Conservation (phyloP, 2,797 vertebrate species). For the Lateolabrax maculatus region DNA sequence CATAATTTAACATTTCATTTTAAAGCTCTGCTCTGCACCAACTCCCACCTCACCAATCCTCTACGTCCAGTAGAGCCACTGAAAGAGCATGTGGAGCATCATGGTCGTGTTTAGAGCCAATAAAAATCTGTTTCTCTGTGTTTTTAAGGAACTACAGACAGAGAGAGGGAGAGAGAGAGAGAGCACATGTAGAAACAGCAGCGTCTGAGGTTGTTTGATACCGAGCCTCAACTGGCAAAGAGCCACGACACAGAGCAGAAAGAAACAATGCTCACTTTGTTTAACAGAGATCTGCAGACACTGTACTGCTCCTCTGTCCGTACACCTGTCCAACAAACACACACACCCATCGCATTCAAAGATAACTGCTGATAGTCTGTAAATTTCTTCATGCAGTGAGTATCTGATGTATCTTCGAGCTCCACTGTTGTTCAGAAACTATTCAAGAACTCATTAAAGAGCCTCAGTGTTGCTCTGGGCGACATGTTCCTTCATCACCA, state of each 20-base stretch:
- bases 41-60: too few relatives aligned
- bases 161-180: neutral
- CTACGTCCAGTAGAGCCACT: too few relatives aligned
- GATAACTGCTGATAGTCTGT: neutral
- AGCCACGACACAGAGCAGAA: constrained; percentile 38
- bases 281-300: constrained; percentile 32
- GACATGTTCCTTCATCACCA: too few relatives aligned
- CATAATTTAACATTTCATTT: too few relatives aligned
- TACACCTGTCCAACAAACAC: constrained; percentile 32
- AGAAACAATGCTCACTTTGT: constrained; percentile 65
- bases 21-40: too few relatives aligned
- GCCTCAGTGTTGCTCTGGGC: neutral
- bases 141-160: too few relatives aligned
- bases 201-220: constrained; percentile 43
- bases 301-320: neutral
- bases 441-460: neutral
- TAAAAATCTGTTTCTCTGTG: too few relatives aligned
- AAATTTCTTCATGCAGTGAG: too few relatives aligned
- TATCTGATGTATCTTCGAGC: too few relatives aligned
- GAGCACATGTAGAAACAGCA: constrained; percentile 18
- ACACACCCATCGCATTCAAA: neutral
- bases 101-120: too few relatives aligned
- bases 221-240: constrained; percentile 52
- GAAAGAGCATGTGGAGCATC: too few relatives aligned
- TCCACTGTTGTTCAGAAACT: too few relatives aligned